Percentiles rank a stretch among this genome's conserved stretches.
Conservation (phyloP, 2,888 invertebrate species). For the Synergus laeviventris region DNA sequence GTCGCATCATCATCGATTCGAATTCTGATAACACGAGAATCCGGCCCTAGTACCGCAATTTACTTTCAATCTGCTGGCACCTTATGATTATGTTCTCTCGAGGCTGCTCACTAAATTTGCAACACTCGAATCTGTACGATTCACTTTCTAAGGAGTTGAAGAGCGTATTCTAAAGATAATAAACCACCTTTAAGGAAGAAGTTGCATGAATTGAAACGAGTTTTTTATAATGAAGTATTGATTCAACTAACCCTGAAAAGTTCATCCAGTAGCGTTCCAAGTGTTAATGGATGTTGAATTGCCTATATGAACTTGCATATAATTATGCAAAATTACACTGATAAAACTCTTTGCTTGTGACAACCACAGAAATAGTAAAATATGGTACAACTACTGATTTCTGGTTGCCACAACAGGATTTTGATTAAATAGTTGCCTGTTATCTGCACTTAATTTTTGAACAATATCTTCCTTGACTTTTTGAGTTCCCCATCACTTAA, state of each 20-base stretch:
- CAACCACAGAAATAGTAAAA: too few relatives aligned
- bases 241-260: slow-evolving; percentile 14
- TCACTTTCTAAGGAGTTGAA: background rate
- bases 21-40: slow-evolving; percentile 51
- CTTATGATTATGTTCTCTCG: slow-evolving; percentile 35
- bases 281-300: slow-evolving; percentile 6
- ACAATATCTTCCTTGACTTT: background rate
- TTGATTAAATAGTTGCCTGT: too few relatives aligned
- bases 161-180: background rate
- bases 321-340: too few relatives aligned
- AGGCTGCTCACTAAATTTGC: slow-evolving; percentile 16
- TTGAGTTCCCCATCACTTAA: background rate
- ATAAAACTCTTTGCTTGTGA: too few relatives aligned
- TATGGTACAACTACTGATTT: too few relatives aligned
- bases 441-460: background rate
- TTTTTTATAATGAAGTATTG: slow-evolving; percentile 29
- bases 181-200: background rate
- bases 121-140: background rate
- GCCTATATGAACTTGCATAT: background rate
- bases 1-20: slow-evolving; percentile 41
- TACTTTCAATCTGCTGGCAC: slow-evolving; percentile 45
- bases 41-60: slow-evolving; percentile 33
- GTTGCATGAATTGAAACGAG: background rate
- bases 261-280: background rate
- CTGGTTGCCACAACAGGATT: too few relatives aligned